phyloP scores from a whole-genome alignment of 2,888 invertebrate genomes.

The Enoplolaimus lenunculus region DNA sequence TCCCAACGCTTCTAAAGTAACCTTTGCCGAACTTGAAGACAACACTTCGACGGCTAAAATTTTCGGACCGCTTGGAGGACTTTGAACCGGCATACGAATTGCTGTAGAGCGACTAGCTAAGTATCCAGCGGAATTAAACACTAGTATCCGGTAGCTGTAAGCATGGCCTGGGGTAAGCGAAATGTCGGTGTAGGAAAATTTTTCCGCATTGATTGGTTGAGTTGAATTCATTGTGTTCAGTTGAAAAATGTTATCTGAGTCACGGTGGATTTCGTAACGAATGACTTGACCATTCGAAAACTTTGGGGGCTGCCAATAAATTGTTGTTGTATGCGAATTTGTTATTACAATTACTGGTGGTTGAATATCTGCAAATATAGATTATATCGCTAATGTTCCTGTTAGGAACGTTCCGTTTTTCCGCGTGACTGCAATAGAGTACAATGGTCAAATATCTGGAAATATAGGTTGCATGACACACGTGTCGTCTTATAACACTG shows the following conservation, averaged over 20 bases:
- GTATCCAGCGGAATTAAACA: neutral
- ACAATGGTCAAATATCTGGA: too few species aligned
- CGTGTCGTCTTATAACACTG: too few species aligned
- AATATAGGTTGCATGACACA: too few species aligned
- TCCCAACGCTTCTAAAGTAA: slow-evolving; percentile 3
- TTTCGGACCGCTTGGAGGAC: neutral
- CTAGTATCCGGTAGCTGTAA: neutral
- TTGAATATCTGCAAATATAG: too few species aligned
- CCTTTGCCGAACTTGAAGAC: neutral
- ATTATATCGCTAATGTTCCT: too few species aligned
- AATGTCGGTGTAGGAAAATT: neutral
- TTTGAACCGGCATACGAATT: neutral
- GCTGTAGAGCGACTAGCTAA: neutral
- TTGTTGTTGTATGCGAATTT: neutral
- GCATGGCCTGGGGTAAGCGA: slow-evolving; percentile 1
- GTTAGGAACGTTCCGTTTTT: too few species aligned
- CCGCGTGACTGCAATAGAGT: too few species aligned
- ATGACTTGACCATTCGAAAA: neutral
- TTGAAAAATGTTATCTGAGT: neutral
- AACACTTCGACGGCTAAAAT: neutral
- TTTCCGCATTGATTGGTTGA: neutral
- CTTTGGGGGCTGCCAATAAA: neutral
- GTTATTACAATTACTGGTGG: neutral
- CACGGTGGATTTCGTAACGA: neutral
- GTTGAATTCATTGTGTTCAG: too few species aligned